These are phyloP conservation scores for Spodoptera litura DNA, from an alignment of 1,140 invertebrate genomes.

Conservation along the genomic window DNA sequence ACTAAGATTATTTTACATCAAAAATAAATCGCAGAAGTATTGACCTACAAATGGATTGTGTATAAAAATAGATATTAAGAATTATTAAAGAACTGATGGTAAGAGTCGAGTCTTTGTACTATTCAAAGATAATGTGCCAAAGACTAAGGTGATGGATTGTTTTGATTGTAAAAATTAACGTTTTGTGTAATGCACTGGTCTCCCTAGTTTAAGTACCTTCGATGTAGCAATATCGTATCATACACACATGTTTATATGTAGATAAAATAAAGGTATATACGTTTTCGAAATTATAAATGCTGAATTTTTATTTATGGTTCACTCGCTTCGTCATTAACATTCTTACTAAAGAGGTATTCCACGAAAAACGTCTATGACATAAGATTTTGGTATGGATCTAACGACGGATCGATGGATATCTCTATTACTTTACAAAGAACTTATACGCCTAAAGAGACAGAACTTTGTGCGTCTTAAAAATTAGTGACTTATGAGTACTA, in stretches of 20 bases:
- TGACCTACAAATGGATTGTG: conserved; percentile 48
- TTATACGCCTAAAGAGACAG: too few relatives aligned
- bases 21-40: conserved; percentile 47
- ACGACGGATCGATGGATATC: too few relatives aligned
- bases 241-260: conserved; percentile 84
- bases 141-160: conserved; percentile 78
- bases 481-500: too few relatives aligned
- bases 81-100: conserved; percentile 72
- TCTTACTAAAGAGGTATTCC: too few relatives aligned
- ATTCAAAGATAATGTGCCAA: conserved; percentile 85
- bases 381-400: too few relatives aligned
- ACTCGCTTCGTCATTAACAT: too few relatives aligned
- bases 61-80: conserved; percentile 71
- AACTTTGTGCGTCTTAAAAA: too few relatives aligned
- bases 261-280: conserved; percentile 83
- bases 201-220: conserved; percentile 71
- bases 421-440: too few relatives aligned
- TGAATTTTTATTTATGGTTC: conserved; percentile 51
- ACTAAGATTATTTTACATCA: not conserved
- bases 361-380: too few relatives aligned
- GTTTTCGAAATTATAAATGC: conserved; percentile 66
- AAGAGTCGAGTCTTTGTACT: conserved; percentile 80
- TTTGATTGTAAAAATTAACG: conserved; percentile 65
- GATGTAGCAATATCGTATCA: conserved; percentile 78
- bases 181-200: conserved; percentile 80